Conservation (phyloP, 2,888 invertebrate species). For the Ypsolopha sequella region DNA sequence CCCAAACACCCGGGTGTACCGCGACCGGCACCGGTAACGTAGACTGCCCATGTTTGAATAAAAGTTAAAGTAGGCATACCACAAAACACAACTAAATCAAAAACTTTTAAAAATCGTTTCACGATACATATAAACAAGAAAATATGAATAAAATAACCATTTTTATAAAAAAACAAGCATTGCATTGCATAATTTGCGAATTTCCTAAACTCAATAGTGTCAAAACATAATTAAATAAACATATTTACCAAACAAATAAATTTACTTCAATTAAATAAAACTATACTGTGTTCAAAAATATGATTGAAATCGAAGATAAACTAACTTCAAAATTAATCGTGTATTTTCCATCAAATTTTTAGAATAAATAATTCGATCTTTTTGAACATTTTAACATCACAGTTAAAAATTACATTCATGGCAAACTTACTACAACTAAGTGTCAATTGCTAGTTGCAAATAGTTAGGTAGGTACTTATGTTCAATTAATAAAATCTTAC, state of each 20-base stretch:
- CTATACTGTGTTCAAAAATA: neutral
- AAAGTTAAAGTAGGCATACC: neutral
- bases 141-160: too few species aligned
- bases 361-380: conserved; percentile 11
- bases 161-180: too few species aligned
- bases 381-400: conserved; percentile 65
- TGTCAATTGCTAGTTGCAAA: neutral
- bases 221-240: neutral
- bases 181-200: too few species aligned
- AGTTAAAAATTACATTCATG: conserved; percentile 64
- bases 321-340: too few species aligned
- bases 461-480: neutral
- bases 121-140: neutral
- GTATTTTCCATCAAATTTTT: neutral
- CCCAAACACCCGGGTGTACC: too few species aligned
- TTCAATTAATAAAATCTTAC: neutral
- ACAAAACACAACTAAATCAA: neutral
- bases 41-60: too few species aligned
- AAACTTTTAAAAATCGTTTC: neutral
- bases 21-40: too few species aligned
- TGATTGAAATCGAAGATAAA: neutral
- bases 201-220: neutral
- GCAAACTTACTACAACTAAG: conserved; percentile 32
- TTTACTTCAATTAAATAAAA: neutral
- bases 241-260: neutral